Evolutionary conservation across 1,140 invertebrate species (phyloP), one percentile per base, ranked within the genome.

Genomic region (Pseudomyrmex pallidus): DNA sequence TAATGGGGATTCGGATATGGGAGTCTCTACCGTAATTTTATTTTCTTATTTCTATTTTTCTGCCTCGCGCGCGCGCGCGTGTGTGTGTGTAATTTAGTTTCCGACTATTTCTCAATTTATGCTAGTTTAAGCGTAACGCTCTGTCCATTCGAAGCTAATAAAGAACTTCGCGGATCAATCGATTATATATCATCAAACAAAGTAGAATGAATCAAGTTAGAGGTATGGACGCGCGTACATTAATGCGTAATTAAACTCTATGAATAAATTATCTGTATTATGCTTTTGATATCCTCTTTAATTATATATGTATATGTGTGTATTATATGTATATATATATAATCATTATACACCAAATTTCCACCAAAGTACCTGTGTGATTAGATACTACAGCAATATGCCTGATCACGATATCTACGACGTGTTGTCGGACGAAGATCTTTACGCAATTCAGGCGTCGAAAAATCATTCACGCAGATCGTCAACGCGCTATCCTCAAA

Each of bases 351-450:
- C n/a, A 17, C 20, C 50, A 66, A 74, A 74, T 82, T 20, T 82
- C 50, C 74, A 70, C 15, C 22, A 74, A 74, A 44, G 15, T 63
- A 25, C 44, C 4, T 13, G 22, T 74, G 25, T 68, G 25, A 62
- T 61, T 35, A 90, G 85, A 61, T 84, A 72, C 9, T 87, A 78
- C 0, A 74, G 74, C 13, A 66, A 64, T 3, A 56, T 66, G 17
- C 57, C 64, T 9, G 82, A 88, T 52, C 67, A 83, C 35, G 87
- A 88, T 13, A 12, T 61, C 20, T 52, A 77, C n/a, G 89, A 87
- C 74, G 73, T 80, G 15, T 83, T 77, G 66, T 85, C 87, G 48
- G 85, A 90, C 12, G 86, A 88, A 61, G 85, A 90, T 52, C 56
- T 88, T 8, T 74, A 84, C 44, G 68, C 54, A 8, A n/a, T 54